Conservation (phyloP, 2,113 vertebrate genomes). For the Cyprinus carpio region DNA sequence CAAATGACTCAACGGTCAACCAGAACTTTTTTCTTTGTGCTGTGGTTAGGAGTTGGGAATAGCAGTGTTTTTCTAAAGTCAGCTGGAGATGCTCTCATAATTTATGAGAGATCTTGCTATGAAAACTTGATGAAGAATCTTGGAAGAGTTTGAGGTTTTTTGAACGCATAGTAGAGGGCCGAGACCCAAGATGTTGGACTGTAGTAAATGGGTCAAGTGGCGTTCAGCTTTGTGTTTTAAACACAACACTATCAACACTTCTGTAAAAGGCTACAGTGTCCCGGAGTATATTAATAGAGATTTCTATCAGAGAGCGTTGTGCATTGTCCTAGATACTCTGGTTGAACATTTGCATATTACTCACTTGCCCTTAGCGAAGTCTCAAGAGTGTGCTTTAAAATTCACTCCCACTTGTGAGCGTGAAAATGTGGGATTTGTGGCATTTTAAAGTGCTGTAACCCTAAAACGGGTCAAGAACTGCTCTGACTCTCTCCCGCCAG, state of each 20-base stretch:
- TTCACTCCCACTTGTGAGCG: conserved; percentile 70
- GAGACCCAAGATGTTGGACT: conserved; percentile 56
- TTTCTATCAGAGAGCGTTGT: conserved; percentile 71
- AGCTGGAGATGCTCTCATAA: conserved; percentile 69
- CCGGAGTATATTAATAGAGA: conserved; percentile 69
- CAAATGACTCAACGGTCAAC: conserved; percentile 18
- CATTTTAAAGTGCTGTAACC: conserved; percentile 38
- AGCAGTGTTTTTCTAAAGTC: conserved; percentile 63
- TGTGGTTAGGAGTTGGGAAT: conserved; percentile 61
- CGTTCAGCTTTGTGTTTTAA: conserved; percentile 50
- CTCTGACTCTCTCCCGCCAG: background rate
- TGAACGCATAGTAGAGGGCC: conserved; percentile 58
- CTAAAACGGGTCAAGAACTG: background rate
- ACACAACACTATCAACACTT: conserved; percentile 53
- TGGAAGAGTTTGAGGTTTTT: conserved; percentile 68
- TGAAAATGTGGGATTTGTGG: conserved; percentile 68
- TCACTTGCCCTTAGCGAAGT: conserved; percentile 75
- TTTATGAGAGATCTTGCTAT: conserved; percentile 73
- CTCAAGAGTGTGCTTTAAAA: conserved; percentile 69
- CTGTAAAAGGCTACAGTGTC: conserved; percentile 56
- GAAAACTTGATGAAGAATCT: conserved; percentile 75
- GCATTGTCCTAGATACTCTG: conserved; percentile 72
- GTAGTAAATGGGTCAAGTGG: conserved; percentile 72
- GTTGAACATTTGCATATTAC: conserved; percentile 75
- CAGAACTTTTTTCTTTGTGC: conserved; percentile 59